Conservation (phyloP, 2,888 invertebrate species). For the Linnaemya tessellans region DNA sequence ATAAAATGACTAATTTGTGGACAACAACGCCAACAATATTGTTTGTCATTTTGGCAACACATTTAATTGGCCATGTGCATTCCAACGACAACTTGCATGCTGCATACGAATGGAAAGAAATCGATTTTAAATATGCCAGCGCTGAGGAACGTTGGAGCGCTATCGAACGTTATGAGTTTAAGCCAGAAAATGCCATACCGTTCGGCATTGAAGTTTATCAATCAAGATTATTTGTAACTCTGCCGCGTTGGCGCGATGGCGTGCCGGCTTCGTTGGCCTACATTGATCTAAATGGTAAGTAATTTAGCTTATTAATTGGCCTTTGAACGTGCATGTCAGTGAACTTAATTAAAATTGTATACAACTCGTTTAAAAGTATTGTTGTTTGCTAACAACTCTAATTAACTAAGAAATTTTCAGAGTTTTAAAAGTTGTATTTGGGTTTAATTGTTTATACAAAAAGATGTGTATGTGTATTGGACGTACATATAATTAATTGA, state of each 20-base stretch:
- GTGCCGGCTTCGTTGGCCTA: slow-evolving; percentile 90
- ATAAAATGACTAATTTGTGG: slow-evolving; percentile 51
- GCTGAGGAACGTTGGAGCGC: slow-evolving; percentile 86
- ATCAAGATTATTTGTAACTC: slow-evolving; percentile 88
- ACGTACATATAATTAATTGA: too few species aligned
- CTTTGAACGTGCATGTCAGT: background rate
- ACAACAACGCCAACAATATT: slow-evolving; percentile 51
- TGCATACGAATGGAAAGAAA: slow-evolving; percentile 89
- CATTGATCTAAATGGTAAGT: slow-evolving; percentile 88
- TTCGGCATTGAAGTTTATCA: slow-evolving; percentile 89
- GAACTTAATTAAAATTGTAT: slow-evolving; percentile 11
- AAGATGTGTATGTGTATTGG: too few species aligned
- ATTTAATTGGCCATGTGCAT: slow-evolving; percentile 68
- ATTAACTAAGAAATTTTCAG: background rate
- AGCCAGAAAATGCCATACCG: slow-evolving; percentile 89
- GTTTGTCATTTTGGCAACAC: slow-evolving; percentile 66
- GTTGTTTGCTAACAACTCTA: background rate
- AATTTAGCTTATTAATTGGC: background rate
- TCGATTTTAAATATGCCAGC: slow-evolving; percentile 87
- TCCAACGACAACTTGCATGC: slow-evolving; percentile 87
- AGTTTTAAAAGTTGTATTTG: background rate
- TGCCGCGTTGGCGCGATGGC: slow-evolving; percentile 90
- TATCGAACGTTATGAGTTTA: slow-evolving; percentile 85
- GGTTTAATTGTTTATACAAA: too few species aligned
- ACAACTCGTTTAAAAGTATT: slow-evolving; percentile 12